Evolutionary conservation across 1,140 invertebrate species (phyloP).

Genomic region (Phymastichus coffea): DNA sequence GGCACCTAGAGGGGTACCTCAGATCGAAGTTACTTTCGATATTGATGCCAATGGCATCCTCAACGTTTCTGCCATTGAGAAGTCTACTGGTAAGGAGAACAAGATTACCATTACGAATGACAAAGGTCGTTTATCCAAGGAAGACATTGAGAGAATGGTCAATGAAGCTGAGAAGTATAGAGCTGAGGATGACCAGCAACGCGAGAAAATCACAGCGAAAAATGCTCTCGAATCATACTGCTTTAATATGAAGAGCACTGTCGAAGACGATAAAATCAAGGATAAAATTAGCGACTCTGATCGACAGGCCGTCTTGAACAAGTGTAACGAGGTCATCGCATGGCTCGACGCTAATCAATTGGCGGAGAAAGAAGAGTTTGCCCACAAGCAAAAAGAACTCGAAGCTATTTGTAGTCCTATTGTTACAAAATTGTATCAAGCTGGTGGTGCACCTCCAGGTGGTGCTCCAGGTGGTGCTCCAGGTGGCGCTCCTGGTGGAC

Average conservation of each 20-base stretch:
- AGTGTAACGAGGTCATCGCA: slow-evolving; percentile 51
- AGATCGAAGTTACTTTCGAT: slow-evolving; percentile 70
- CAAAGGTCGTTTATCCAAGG: slow-evolving; percentile 75
- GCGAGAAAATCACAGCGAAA: slow-evolving; percentile 62
- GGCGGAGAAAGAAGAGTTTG: slow-evolving; percentile 76
- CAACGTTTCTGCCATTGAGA: slow-evolving; percentile 60
- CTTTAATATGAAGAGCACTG: slow-evolving; percentile 66
- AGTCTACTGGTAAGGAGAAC: slow-evolving; percentile 65
- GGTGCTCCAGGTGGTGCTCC: slow-evolving; percentile 50
- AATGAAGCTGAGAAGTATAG: slow-evolving; percentile 66
- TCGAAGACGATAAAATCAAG: slow-evolving; percentile 51
- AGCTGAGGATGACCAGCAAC: slow-evolving; percentile 68
- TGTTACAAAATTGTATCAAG: slow-evolving; percentile 77
- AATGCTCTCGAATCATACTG: slow-evolving; percentile 71
- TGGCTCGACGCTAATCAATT: slow-evolving; percentile 64
- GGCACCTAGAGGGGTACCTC: slow-evolving; percentile 77
- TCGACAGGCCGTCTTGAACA: slow-evolving; percentile 47
- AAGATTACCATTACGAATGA: slow-evolving; percentile 86
- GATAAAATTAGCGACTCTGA: slow-evolving; percentile 51
- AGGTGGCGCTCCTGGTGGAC: slow-evolving; percentile 27
- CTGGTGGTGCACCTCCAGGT: slow-evolving; percentile 60
- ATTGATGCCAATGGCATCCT: slow-evolving; percentile 72
- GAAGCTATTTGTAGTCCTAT: slow-evolving; percentile 80
- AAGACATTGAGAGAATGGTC: slow-evolving; percentile 82
- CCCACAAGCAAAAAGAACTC: slow-evolving; percentile 70